Evolutionary conservation across 2,888 invertebrate species (phyloP), one percentile per base, ranked within the genome.

Genomic region (Mimachlamys varia): DNA sequence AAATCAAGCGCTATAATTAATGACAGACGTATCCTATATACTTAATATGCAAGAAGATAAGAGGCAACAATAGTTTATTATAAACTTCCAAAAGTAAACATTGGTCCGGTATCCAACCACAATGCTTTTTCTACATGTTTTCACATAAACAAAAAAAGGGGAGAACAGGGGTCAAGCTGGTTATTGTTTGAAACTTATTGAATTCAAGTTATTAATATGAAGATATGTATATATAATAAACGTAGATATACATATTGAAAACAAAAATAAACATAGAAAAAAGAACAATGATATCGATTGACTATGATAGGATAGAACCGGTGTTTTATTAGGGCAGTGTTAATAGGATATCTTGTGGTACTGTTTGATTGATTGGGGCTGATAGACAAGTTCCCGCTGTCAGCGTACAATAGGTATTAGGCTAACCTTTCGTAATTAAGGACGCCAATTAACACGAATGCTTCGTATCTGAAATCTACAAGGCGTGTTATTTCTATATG

Each of bases 51-150:
- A 76, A 76, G 22, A 13, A 33, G 76, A 76, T 76, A 33, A 76
- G 76, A 27, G 17, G 33, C 27, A 22, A 76, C 76, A 76, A 76
- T 76, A 76, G 76, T 12, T 76, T 76, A 76, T 76, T 76, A 33
- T 76, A 76, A 76, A 76, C 76, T 76, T 76, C 76, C 76, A 76
- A 76, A 76, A 76, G 76, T 76, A 76, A 76, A 76, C 76, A 76
- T 76, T 33, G 76, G 76, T 76, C 76, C 76, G 13, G 27, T 15
- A 76, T 76, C 33, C 7, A 5, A 76, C 5, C 76, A 76, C 33
- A 76, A 76, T 33, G 33, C 33, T 33, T 33, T 76, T 76, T 76
- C 76, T 76, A 76, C 76, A 33, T 33, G 15, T 76, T 76, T 76
- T 76, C 76, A 76, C 76, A 76, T 33, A 76, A 76, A 76, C 76